Percentiles rank a stretch among this genome's conserved stretches.
Evolutionary conservation across 2,888 invertebrate genomes (phyloP).

Genomic region (Ommatoiulus sabulosus): DNA sequence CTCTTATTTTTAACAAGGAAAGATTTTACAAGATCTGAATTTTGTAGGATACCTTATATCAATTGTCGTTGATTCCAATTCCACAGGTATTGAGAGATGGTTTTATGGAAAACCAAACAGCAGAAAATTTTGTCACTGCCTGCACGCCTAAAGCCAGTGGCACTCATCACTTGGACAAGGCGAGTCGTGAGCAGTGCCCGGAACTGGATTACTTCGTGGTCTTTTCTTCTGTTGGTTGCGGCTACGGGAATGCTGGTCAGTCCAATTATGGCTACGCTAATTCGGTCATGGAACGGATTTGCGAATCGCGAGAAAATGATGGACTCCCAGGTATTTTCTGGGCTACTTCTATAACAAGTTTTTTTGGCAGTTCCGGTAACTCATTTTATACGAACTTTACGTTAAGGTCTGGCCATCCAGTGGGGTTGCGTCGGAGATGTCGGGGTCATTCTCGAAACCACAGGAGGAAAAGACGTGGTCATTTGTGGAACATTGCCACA

Average conservation of each 20-base stretch:
- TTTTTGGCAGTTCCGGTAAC: too few relatives aligned
- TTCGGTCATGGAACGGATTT: constrained; percentile 96
- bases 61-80: background rate
- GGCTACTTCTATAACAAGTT: too few relatives aligned
- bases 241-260: constrained; percentile 96
- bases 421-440: constrained; percentile 99
- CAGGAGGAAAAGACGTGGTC: constrained; percentile 88
- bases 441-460: constrained; percentile 88
- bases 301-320: constrained; percentile 83
- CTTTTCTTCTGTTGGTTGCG: constrained; percentile 97
- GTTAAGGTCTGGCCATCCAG: constrained; percentile 87
- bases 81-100: constrained; percentile 81
- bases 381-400: too few relatives aligned
- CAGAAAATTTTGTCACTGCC: constrained; percentile 83
- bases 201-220: constrained; percentile 90
- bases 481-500: constrained; percentile 97
- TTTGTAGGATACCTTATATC: too few relatives aligned
- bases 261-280: constrained; percentile 97
- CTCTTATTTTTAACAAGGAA: too few relatives aligned
- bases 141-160: constrained; percentile 86
- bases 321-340: constrained; percentile 81
- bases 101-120: constrained; percentile 86
- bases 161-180: constrained; percentile 83
- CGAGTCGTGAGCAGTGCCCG: constrained; percentile 81
- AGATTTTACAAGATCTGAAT: too few relatives aligned